Evolutionary conservation across 2,113 vertebrate species (phyloP).

Genomic region (Pyxicephalus adspersus): DNA sequence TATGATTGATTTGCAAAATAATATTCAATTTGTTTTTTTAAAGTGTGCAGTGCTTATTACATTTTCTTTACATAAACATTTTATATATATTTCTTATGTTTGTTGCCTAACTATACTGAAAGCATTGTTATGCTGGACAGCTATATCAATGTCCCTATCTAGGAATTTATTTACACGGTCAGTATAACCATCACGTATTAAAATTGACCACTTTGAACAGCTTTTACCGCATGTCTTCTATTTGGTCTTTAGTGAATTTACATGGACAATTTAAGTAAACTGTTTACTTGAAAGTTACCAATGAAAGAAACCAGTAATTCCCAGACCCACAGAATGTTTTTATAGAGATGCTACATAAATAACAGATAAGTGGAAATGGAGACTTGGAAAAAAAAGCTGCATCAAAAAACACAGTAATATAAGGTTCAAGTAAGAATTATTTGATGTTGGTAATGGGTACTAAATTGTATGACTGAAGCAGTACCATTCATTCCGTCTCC

Average conservation of each 20-base stretch:
- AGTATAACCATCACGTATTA: too few species aligned
- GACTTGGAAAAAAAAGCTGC: constrained; percentile 1
- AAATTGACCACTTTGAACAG: too few species aligned
- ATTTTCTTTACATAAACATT: too few species aligned
- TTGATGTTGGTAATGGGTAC: constrained; percentile 63
- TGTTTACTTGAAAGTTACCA: neutral
- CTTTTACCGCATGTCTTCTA: too few species aligned
- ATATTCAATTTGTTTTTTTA: too few species aligned
- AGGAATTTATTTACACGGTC: too few species aligned
- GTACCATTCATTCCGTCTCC: constrained; percentile 63
- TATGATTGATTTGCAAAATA: too few species aligned
- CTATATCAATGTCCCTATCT: too few species aligned
- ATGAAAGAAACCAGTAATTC: neutral
- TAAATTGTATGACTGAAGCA: constrained; percentile 62
- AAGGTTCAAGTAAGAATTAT: constrained; percentile 54
- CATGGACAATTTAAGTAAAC: neutral
- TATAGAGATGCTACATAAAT: neutral
- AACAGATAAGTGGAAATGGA: neutral
- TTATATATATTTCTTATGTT: too few species aligned
- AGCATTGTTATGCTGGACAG: too few species aligned
- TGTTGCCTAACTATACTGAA: too few species aligned
- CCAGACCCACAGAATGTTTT: constrained; percentile 1
- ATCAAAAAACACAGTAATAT: constrained; percentile 18
- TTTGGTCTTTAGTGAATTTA: neutral
- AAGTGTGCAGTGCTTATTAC: too few species aligned